Percentiles rank a stretch among this genome's conserved stretches.
phyloP scores from a whole-genome alignment of 2,113 vertebrate species.

The Thamnaconus septentrionalis region DNA sequence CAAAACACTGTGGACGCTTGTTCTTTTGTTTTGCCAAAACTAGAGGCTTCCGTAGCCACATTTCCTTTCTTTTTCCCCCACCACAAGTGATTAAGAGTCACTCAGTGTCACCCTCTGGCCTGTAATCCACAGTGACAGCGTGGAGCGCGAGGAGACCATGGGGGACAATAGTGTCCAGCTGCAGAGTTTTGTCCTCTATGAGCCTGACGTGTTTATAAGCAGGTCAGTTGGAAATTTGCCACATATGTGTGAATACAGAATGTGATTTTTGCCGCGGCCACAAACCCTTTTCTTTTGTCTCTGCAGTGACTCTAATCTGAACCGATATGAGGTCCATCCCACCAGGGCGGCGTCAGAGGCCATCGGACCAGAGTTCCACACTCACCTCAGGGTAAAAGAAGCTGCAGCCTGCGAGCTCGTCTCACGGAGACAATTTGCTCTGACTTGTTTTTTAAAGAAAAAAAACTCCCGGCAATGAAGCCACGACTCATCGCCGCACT shows the following conservation, averaged over 20 bases:
- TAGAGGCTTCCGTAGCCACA: too few species aligned
- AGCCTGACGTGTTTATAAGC: constrained; percentile 86
- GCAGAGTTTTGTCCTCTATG: constrained; percentile 80
- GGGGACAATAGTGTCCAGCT: constrained; percentile 81
- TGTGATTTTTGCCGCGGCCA: neutral
- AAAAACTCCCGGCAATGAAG: neutral
- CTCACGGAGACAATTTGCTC: too few species aligned
- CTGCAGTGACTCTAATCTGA: constrained; percentile 84
- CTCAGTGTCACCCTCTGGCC: neutral
- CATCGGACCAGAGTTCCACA: constrained; percentile 86
- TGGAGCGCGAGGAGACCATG: constrained; percentile 77
- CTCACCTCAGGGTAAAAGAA: constrained; percentile 80
- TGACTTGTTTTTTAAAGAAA: neutral
- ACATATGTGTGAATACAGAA: neutral
- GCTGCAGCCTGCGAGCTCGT: neutral
- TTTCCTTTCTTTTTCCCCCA: too few species aligned
- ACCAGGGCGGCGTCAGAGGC: constrained; percentile 76
- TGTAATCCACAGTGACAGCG: constrained; percentile 79
- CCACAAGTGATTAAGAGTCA: neutral
- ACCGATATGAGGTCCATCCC: constrained; percentile 89
- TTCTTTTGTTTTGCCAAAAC: too few species aligned
- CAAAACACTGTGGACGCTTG: too few species aligned
- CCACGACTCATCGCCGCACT: neutral
- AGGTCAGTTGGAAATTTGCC: constrained; percentile 72
- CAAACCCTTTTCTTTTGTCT: neutral